These are phyloP conservation scores for Tetranychus piercei DNA, from an alignment of 2,888 invertebrate species.

Conservation along the genomic window DNA sequence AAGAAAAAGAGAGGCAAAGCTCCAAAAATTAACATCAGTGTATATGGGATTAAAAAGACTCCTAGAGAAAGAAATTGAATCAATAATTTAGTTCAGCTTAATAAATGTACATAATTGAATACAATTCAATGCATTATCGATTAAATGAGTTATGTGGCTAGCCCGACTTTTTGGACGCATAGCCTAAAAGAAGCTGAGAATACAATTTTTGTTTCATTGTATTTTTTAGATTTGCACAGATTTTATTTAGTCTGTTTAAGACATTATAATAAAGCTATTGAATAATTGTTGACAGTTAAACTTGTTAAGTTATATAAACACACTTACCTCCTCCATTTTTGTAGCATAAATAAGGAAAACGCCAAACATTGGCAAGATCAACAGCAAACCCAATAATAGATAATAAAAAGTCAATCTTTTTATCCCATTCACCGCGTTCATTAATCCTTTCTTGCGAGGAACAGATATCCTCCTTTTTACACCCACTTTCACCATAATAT, in stretches of 20 bases:
- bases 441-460: background rate
- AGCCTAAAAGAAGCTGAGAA: background rate
- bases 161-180: no score
- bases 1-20: constrained; percentile 59
- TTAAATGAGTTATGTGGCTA: no score
- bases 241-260: background rate
- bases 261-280: background rate
- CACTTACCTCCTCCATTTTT: constrained; percentile 35
- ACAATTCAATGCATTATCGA: no score
- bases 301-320: background rate
- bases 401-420: constrained; percentile 22
- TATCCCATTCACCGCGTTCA: constrained; percentile 20
- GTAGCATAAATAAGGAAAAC: constrained; percentile 35
- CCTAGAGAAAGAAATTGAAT: constrained; percentile 33
- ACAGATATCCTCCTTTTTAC: no score
- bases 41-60: constrained; percentile 56
- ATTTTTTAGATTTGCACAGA: background rate
- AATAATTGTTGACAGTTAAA: background rate
- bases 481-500: background rate
- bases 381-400: constrained; percentile 32
- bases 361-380: constrained; percentile 34
- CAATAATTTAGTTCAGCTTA: background rate
- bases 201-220: background rate
- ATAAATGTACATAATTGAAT: no score
- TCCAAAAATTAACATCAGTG: constrained; percentile 53